Percentiles rank a stretch among this genome's conserved stretches.
Conservation (phyloP, 2,797 vertebrate genomes). For the Hipposideros larvatus region DNA sequence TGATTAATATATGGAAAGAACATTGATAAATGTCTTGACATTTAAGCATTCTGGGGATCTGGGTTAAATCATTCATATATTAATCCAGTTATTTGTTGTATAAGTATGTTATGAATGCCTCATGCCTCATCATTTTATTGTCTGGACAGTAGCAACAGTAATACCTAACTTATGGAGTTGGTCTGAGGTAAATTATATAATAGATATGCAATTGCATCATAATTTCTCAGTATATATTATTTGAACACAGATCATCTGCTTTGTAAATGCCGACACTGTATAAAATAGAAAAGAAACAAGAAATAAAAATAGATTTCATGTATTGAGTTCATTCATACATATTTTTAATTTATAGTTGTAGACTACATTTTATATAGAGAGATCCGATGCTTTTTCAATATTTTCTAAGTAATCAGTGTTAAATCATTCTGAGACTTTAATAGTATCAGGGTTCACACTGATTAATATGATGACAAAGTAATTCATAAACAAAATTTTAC, state of each 20-base stretch:
- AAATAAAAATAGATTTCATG: background rate
- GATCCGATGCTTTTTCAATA: background rate
- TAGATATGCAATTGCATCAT: background rate
- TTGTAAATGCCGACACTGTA: background rate
- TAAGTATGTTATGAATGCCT: background rate
- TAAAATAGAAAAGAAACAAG: background rate
- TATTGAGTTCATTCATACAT: background rate
- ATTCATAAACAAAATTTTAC: background rate
- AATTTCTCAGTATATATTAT: background rate
- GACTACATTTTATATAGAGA: background rate
- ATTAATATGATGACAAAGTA: background rate
- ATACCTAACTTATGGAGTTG: background rate
- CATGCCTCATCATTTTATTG: background rate
- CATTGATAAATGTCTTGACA: background rate
- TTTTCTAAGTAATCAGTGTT: background rate
- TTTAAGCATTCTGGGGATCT: background rate
- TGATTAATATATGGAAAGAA: background rate
- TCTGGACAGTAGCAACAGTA: background rate
- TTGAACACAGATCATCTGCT: background rate
- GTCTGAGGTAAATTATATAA: background rate
- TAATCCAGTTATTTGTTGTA: background rate
- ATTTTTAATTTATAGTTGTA: background rate
- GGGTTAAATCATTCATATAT: background rate
- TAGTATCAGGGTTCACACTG: background rate
- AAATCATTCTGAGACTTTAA: background rate